phyloP scores from a whole-genome alignment of 2,797 vertebrate genomes.

The Lerista edwardsae region DNA sequence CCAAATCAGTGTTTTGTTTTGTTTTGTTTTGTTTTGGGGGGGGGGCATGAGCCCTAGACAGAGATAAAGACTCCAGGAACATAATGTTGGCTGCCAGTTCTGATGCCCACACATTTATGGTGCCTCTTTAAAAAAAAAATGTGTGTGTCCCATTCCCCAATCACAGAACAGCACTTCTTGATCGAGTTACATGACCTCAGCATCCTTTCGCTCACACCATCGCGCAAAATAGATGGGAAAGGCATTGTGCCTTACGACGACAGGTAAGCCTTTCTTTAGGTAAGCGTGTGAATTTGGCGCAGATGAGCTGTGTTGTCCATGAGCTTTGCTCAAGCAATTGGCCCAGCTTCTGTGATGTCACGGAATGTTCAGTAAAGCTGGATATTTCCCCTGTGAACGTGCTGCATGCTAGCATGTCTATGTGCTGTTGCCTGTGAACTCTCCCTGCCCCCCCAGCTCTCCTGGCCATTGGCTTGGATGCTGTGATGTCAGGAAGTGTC shows the following conservation, averaged over 20 bases:
- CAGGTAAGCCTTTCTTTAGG: constrained; percentile 77
- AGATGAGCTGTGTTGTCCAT: not conserved
- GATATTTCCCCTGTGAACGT: too few species aligned
- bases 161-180: constrained; percentile 85
- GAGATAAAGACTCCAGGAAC: too few species aligned
- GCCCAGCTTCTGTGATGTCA: too few species aligned
- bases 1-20: too few species aligned
- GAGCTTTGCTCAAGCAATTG: too few species aligned
- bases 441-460: not conserved
- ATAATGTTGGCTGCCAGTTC: not conserved
- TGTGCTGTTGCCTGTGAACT: not conserved
- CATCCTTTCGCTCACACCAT: constrained; percentile 87
- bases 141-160: constrained; percentile 3
- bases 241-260: constrained; percentile 90
- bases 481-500: not conserved
- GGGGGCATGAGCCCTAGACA: too few species aligned
- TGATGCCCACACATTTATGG: constrained; percentile 50
- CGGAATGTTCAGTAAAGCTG: too few species aligned
- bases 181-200: constrained; percentile 82
- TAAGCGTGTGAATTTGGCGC: too few species aligned
- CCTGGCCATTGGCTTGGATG: not conserved
- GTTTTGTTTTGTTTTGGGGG: too few species aligned
- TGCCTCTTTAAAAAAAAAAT: too few species aligned
- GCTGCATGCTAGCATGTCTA: too few species aligned
- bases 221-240: constrained; percentile 85